Evolutionary conservation across 2,797 vertebrate genomes (phyloP).

Genomic region (Pangasius mekongensis): DNA sequence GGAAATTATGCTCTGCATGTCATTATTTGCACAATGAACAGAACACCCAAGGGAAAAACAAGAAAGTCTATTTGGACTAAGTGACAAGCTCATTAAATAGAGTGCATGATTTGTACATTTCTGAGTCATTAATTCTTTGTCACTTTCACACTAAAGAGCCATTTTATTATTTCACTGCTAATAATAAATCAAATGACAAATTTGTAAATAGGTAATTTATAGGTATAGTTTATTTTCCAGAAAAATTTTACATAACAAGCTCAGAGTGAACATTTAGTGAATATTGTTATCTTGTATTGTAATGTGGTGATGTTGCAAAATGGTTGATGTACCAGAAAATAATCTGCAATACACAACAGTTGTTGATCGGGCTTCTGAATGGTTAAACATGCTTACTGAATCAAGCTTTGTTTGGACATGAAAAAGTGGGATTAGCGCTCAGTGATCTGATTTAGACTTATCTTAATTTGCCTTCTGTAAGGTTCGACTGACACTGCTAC

Average conservation of each 20-base stretch:
- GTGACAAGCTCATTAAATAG: conserved; percentile 2
- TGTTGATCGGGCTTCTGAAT: not conserved
- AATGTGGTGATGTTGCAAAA: not conserved
- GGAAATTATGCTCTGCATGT: not conserved
- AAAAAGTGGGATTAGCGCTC: conserved; percentile 4
- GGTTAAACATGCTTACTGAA: not conserved
- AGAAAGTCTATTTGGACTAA: not conserved
- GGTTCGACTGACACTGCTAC: not conserved
- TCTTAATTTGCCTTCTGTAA: not conserved
- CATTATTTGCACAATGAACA: not conserved
- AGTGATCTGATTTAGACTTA: conserved; percentile 17
- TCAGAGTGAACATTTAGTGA: not conserved
- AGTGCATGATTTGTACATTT: conserved; percentile 2
- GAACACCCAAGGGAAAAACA: not conserved
- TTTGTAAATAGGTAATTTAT: not conserved
- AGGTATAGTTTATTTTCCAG: not conserved
- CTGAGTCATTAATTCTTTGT: not conserved
- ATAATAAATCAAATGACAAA: not conserved
- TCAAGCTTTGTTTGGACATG: not conserved
- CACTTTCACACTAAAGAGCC: conserved; percentile 1
- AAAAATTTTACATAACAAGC: not conserved
- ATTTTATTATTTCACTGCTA: not conserved
- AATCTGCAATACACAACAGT: not conserved
- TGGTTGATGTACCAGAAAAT: not conserved
- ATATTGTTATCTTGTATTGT: not conserved